phyloP scores from a whole-genome alignment of 2,888 invertebrate genomes.

The Helobdella robusta region DNA sequence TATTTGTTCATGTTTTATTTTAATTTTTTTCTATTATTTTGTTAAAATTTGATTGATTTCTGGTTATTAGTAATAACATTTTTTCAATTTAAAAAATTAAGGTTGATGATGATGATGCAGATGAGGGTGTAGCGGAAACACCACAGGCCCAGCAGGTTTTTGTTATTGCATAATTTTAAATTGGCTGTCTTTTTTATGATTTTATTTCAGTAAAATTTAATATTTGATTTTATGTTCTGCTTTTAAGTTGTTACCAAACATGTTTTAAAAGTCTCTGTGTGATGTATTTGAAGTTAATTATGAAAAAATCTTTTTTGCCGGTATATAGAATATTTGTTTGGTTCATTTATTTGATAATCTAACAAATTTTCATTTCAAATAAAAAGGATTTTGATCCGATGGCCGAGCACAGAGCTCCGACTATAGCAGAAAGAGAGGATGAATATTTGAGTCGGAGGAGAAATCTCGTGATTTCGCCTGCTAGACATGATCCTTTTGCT shows the following conservation, averaged over 20 bases:
- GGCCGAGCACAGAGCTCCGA: slow-evolving; percentile 61
- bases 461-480: slow-evolving; percentile 74
- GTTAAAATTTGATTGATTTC: too few relatives aligned
- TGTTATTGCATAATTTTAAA: neutral
- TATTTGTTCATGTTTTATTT: neutral
- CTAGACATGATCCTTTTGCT: slow-evolving; percentile 91
- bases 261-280: too few relatives aligned
- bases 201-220: too few relatives aligned
- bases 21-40: neutral
- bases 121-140: slow-evolving; percentile 9
- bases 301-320: neutral
- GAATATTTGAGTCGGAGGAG: slow-evolving; percentile 83
- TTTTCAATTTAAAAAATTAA: neutral
- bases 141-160: slow-evolving; percentile 2
- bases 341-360: neutral
- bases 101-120: slow-evolving; percentile 17
- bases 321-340: neutral
- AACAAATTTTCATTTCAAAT: neutral
- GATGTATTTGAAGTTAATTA: neutral
- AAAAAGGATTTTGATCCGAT: slow-evolving; percentile 47
- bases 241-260: too few relatives aligned
- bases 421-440: slow-evolving; percentile 90
- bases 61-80: neutral
- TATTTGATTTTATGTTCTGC: too few relatives aligned
- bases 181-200: too few relatives aligned